Conservation (phyloP, 2,113 vertebrate genomes). For the Bubalus kerabau region DNA sequence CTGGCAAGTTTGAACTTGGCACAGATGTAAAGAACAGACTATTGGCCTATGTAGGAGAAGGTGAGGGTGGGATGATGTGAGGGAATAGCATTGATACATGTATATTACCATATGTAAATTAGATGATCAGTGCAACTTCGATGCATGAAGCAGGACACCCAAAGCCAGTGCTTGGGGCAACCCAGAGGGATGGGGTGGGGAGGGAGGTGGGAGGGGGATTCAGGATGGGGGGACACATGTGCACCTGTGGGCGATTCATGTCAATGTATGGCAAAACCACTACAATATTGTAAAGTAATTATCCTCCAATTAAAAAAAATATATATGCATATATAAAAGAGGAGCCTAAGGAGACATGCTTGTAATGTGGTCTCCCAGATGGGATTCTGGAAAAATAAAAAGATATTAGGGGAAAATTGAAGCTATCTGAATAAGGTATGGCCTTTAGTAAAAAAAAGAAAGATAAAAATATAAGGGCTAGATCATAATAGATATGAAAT, state of each 20-base stretch:
- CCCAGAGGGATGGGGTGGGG: background rate
- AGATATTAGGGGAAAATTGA: background rate
- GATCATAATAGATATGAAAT: background rate
- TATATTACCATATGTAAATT: background rate
- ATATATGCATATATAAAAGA: background rate
- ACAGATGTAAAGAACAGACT: background rate
- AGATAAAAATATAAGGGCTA: background rate
- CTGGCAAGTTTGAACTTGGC: background rate
- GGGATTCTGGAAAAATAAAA: background rate
- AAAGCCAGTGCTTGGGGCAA: background rate
- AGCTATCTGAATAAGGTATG: background rate
- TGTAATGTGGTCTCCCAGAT: background rate
- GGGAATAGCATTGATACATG: background rate
- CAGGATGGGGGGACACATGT: background rate
- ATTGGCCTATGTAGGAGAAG: background rate
- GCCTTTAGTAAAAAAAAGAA: background rate
- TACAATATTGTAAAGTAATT: background rate
- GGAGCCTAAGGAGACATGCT: background rate
- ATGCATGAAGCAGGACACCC: background rate
- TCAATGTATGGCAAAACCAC: background rate
- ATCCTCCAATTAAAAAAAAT: background rate
- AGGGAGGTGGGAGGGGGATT: background rate
- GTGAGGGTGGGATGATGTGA: background rate
- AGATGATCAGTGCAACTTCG: fast-evolving
- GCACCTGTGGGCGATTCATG: background rate